Base-by-base conservation (phyloP, 2,888 invertebrate genomes). In the Pyrgus malvae region DNA sequence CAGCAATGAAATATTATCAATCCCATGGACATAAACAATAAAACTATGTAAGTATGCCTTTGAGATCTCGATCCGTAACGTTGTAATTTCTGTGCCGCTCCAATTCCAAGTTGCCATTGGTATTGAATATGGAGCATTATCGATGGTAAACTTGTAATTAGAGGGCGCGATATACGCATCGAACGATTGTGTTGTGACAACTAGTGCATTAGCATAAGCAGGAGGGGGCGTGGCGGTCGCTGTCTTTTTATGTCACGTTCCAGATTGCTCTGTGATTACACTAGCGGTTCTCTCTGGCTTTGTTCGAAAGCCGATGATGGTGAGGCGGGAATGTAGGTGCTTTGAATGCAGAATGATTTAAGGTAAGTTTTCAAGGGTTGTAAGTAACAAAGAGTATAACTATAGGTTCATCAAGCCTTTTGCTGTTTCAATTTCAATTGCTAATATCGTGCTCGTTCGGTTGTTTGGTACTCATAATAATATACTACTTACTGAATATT, bases 191-290 rank as follows among this genome's bases (percentile, higher is more conserved):
- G 27, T 35, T 42, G 51, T 50, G 50, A 42, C 49, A 49, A 49
- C 51, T 51, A 44, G 37, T 50, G 42, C 58, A 62, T 64, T 61
- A 58, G 48, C 61, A 64, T 64, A 62, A 62, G 48, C 49, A 46
- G 46, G 11, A 50, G 56, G 37, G 57, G 63, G 59, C 54, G 63
- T 53, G 54, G 46, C 55, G 35, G 23, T 56, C 38, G 45, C 38
- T 45, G 45, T 53, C 45, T 38, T 56, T 58, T 45, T 55, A 37
- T 55, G 57, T 48, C 57, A 33, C 45, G 63, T 56, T 56, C 63
- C 42, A 62, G 56, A 60, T 63, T 56, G 60, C 45, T 46, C 31
- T 53, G 45, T 40, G 53, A 53, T 53, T 53, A 46, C 53, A 53
- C 45, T 53, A 53, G 45, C 53, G 53, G 40, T 53, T 40, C 40